Base-by-base conservation (phyloP, 2,113 vertebrate species). In the Proteles cristata region DNA sequence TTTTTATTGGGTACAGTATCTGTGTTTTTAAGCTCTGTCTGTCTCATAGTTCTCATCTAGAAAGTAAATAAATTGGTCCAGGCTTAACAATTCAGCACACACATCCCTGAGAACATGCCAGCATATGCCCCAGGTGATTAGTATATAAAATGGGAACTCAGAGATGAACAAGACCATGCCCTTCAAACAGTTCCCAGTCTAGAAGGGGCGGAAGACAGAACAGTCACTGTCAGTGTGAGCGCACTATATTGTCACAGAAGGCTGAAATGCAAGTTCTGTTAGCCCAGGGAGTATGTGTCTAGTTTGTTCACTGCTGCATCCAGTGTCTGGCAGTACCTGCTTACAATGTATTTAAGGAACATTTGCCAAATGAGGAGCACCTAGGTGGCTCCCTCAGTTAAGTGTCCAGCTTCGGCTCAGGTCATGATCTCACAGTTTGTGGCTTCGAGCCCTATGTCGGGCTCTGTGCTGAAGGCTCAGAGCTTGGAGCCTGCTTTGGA, bases 221-320 rank as follows among this genome's bases (percentile, higher is more conserved):
- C 5, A 31, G 4, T 33, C 19, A 19, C 0, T 0, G 0, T 17
- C 1, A 28, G 33, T n/a, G 43, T 28, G 53, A 55, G 10, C 0
- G 0, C 8, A 3, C 21, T 6, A 0, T 10, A 48, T 23, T 0
- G 0, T 76, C 45, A 50, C 31, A 21, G 6, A 58, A 53, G 68
- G 39, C 63, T 68, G 39, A 63, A 0, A 16, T 1, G 8, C 3
- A n/a, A 7, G 11, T 43, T 53, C 76, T 61, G 21, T 15, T 53
- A 31, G 33, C 14, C 14, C 1, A 1, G 23, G 79, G 63, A 39
- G 2, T 4, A 21, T 28, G 35, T 73, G 35, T 73, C 25, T 33
- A 66, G 26, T 12, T 28, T 31, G 14, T 25, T 45, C 28, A 1
- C 45, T 33, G 63, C 7, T 66, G n/a, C 21, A 31, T 17, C 17